These are phyloP conservation scores for Lytechinus pictus DNA, from an alignment of 35 echinoderm and acorn worm species.

Conservation along the genomic window DNA sequence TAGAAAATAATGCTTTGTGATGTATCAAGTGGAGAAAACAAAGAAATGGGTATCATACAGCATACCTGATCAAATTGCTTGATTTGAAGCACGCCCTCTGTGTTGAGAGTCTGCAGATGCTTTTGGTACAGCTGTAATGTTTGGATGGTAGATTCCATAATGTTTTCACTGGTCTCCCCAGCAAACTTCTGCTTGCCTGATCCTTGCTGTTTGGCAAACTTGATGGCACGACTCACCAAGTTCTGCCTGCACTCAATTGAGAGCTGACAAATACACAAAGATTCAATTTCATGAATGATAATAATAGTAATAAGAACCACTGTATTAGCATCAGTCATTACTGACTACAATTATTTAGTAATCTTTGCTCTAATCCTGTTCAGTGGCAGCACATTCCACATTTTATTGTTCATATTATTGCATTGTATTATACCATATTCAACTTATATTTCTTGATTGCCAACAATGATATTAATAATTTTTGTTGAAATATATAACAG, in stretches of 20 bases:
- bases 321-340: too few species aligned
- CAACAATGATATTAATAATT: too few species aligned
- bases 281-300: background rate
- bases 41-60: too few species aligned
- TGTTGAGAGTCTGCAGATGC: slow-evolving; percentile 78
- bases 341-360: too few species aligned
- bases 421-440: too few species aligned
- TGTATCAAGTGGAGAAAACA: background rate
- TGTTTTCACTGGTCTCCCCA: slow-evolving; percentile 37
- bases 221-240: slow-evolving; percentile 76
- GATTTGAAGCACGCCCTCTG: slow-evolving; percentile 55
- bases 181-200: slow-evolving; percentile 81
- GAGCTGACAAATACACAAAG: slow-evolving; percentile 55
- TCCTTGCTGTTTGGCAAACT: slow-evolving; percentile 74
- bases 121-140: slow-evolving; percentile 78
- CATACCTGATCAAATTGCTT: slow-evolving; percentile 76
- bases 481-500: too few species aligned
- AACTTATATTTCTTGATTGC: too few species aligned
- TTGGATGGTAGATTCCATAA: slow-evolving; percentile 13
- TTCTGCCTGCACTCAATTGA: slow-evolving; percentile 85
- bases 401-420: too few species aligned
- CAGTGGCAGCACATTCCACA: too few species aligned
- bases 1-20: too few species aligned
- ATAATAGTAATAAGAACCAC: too few species aligned
- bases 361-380: too few species aligned